Conservation (phyloP, 2,888 invertebrate genomes). For the Oxytorus armatus region DNA sequence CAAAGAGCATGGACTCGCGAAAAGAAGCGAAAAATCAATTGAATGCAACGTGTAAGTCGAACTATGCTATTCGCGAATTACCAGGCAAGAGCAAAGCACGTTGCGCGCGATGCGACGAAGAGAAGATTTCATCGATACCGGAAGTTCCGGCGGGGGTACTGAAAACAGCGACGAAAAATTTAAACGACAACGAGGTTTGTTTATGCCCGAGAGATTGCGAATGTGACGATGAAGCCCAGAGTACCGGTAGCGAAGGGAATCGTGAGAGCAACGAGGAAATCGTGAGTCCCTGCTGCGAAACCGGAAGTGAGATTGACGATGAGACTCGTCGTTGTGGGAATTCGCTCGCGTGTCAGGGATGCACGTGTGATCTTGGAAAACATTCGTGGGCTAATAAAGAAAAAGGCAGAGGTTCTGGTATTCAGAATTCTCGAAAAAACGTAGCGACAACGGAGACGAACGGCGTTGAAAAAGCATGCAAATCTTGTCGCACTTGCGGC, state of each 20-base stretch:
- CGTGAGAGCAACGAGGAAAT: slow-evolving; percentile 21
- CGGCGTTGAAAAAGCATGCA: slow-evolving; percentile 64
- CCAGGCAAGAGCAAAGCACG: slow-evolving; percentile 20
- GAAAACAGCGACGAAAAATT: background rate
- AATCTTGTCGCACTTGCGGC: slow-evolving; percentile 79
- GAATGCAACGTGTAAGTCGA: slow-evolving; percentile 78
- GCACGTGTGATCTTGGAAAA: slow-evolving; percentile 20
- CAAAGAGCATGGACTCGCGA: slow-evolving; percentile 63
- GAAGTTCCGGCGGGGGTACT: slow-evolving; percentile 19
- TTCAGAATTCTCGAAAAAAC: slow-evolving; percentile 45
- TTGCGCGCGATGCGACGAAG: slow-evolving; percentile 56
- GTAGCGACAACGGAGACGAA: slow-evolving; percentile 29
- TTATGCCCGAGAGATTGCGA: slow-evolving; percentile 68
- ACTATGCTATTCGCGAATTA: slow-evolving; percentile 59
- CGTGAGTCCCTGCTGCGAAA: slow-evolving; percentile 54
- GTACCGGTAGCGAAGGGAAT: slow-evolving; percentile 1
- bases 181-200: slow-evolving; percentile 1
- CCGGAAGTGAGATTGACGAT: slow-evolving; percentile 30
- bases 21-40: slow-evolving; percentile 81
- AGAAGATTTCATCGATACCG: slow-evolving; percentile 59
- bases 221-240: slow-evolving; percentile 70
- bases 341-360: slow-evolving; percentile 3
- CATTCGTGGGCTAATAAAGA: background rate
- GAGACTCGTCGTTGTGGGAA: slow-evolving; percentile 11
- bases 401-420: background rate